Percentiles rank a stretch among this genome's conserved stretches.
phyloP scores from a whole-genome alignment of 2,888 invertebrate species.

The Ommatoiulus sabulosus region DNA sequence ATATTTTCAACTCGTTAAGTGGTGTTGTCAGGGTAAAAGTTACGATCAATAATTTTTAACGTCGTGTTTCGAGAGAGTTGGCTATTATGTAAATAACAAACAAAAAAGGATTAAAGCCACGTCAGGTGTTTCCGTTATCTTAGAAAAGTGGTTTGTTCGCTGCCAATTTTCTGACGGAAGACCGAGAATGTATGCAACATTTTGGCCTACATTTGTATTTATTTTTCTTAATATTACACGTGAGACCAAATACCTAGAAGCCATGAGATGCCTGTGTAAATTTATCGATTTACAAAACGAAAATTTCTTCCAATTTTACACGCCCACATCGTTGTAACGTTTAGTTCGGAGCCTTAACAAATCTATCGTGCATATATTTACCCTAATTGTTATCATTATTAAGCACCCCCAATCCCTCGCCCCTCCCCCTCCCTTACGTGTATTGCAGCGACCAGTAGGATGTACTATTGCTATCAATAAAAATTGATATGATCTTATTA shows the following conservation, averaged over 20 bases:
- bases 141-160: not conserved
- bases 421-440: not conserved
- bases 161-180: not conserved
- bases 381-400: slow-evolving; percentile 26
- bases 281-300: slow-evolving; percentile 49
- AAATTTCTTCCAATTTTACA: slow-evolving; percentile 53
- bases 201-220: slow-evolving; percentile 50
- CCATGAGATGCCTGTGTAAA: slow-evolving; percentile 52
- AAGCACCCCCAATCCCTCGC: not conserved
- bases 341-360: slow-evolving; percentile 52
- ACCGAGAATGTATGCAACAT: slow-evolving; percentile 46
- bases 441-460: not conserved
- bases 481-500: not conserved
- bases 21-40: slow-evolving; percentile 24
- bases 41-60: not conserved
- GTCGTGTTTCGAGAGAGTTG: not conserved
- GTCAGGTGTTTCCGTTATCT: not conserved
- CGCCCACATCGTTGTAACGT: slow-evolving; percentile 35
- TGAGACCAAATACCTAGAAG: slow-evolving; percentile 51
- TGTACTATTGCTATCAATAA: slow-evolving; percentile 36
- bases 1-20: not conserved
- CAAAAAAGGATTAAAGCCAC: not conserved
- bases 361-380: slow-evolving; percentile 47
- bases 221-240: slow-evolving; percentile 44
- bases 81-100: slow-evolving; percentile 12